Evolutionary conservation across 2,888 invertebrate species (phyloP).

Genomic region (Leptinotarsa juncta): DNA sequence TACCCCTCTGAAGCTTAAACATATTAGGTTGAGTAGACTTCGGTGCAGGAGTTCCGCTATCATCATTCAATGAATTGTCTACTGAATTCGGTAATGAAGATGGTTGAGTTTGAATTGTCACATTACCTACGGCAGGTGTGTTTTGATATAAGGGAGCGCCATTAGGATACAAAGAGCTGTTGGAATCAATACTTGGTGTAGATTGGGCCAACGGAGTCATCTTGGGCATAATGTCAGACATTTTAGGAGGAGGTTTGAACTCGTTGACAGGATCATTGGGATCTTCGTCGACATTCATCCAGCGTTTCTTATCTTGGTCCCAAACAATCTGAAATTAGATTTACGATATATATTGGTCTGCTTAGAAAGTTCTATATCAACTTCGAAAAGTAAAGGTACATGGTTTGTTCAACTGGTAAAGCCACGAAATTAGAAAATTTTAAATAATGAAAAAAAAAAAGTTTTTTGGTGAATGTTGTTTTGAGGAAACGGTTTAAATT

Average conservation of each 20-base stretch:
- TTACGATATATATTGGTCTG: background rate
- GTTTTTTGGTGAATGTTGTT: too few relatives aligned
- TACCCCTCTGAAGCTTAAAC: conserved; percentile 82
- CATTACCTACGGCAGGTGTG: conserved; percentile 21
- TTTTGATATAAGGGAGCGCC: background rate
- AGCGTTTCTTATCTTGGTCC: conserved; percentile 88
- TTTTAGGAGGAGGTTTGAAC: conserved; percentile 78
- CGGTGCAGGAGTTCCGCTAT: conserved; percentile 39
- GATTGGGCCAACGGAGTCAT: conserved; percentile 27
- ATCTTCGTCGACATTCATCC: conserved; percentile 86
- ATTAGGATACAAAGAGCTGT: conserved; percentile 27
- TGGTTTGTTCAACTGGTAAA: too few relatives aligned
- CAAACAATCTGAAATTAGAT: conserved; percentile 83
- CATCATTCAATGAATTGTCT: conserved; percentile 28
- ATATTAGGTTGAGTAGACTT: conserved; percentile 72
- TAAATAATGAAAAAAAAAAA: too few relatives aligned
- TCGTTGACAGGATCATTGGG: conserved; percentile 68
- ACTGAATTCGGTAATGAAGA: conserved; percentile 18
- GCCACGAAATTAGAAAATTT: too few relatives aligned
- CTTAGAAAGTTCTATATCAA: too few relatives aligned
- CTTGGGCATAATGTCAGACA: conserved; percentile 68
- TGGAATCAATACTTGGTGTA: conserved; percentile 25
- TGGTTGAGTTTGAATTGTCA: conserved; percentile 16
- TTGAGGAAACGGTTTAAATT: too few relatives aligned
- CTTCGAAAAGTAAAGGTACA: too few relatives aligned